These are phyloP conservation scores for Phaenicophaeus curvirostris DNA, from an alignment of 2,797 vertebrate species.

Conservation along the genomic window DNA sequence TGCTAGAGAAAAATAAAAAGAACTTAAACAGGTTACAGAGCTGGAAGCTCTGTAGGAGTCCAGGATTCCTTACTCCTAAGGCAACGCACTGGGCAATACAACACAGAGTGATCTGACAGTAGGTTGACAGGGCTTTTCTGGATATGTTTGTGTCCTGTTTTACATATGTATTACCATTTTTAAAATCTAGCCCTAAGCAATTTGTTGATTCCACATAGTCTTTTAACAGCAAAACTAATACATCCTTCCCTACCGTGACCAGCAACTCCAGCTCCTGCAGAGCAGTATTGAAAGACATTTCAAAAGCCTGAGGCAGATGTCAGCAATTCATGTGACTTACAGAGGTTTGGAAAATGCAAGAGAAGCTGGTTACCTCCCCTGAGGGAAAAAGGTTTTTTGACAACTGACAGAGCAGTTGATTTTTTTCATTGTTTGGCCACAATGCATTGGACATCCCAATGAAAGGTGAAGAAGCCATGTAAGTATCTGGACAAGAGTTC, in stretches of 20 bases:
- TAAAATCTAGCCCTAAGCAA: not conserved
- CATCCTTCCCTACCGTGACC: not conserved
- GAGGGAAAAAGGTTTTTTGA: not conserved
- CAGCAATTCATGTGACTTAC: not conserved
- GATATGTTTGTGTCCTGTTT: not conserved
- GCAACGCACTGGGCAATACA: not conserved
- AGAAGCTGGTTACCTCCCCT: not conserved
- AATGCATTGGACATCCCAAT: not conserved
- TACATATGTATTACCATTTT: not conserved
- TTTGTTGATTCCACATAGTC: not conserved
- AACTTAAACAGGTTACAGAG: not conserved
- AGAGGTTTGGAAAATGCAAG: not conserved
- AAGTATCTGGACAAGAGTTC: not conserved
- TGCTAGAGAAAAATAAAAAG: not conserved
- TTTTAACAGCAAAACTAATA: not conserved
- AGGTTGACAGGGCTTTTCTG: not conserved
- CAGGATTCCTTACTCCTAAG: not conserved
- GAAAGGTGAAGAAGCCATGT: not conserved
- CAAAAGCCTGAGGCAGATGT: conserved; percentile 11
- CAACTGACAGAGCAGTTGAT: not conserved
- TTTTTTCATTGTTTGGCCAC: not conserved
- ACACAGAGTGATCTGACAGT: not conserved
- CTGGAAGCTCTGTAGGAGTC: not conserved
- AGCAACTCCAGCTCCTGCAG: not conserved
- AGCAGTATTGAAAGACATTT: not conserved